Evolutionary conservation across 2,797 vertebrate species (phyloP).

Genomic region (Leuciscus waleckii): DNA sequence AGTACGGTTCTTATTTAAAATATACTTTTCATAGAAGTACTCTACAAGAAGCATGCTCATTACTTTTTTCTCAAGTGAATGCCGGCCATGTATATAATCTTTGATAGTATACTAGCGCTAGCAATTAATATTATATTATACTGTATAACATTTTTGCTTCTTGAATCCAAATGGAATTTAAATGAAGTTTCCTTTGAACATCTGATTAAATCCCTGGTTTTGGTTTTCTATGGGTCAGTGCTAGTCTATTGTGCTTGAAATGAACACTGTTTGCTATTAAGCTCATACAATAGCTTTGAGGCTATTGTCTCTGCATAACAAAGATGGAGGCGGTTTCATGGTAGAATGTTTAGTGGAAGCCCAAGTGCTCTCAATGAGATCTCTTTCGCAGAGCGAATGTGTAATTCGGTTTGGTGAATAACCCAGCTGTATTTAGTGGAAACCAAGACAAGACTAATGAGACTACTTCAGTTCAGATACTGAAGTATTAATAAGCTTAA

Average conservation of each 20-base stretch:
- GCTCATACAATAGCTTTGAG: background rate
- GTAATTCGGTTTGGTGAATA: conserved; percentile 42
- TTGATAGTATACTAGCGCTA: background rate
- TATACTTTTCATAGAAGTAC: background rate
- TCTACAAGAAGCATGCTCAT: background rate
- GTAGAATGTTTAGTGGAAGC: conserved; percentile 23
- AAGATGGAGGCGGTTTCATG: conserved; percentile 33
- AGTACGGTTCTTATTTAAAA: background rate
- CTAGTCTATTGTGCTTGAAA: conserved; percentile 20
- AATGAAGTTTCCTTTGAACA: conserved; percentile 29
- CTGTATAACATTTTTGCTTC: background rate
- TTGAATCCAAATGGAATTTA: conserved; percentile 17
- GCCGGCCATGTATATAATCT: background rate
- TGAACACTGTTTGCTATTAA: conserved; percentile 18
- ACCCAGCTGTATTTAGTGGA: conserved; percentile 37
- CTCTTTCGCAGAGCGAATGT: conserved; percentile 19
- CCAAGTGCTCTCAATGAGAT: conserved; percentile 36
- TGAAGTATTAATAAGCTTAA: conserved; percentile 59
- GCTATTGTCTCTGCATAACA: conserved; percentile 37
- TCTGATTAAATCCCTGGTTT: conserved; percentile 27
- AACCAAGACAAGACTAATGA: conserved; percentile 55
- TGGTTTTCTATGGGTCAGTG: conserved; percentile 13
- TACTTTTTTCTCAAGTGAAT: background rate
- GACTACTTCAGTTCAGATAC: conserved; percentile 46
- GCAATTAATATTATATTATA: background rate